Evolutionary conservation across 2,113 vertebrate genomes (phyloP).

Genomic region (Silurus asotus): DNA sequence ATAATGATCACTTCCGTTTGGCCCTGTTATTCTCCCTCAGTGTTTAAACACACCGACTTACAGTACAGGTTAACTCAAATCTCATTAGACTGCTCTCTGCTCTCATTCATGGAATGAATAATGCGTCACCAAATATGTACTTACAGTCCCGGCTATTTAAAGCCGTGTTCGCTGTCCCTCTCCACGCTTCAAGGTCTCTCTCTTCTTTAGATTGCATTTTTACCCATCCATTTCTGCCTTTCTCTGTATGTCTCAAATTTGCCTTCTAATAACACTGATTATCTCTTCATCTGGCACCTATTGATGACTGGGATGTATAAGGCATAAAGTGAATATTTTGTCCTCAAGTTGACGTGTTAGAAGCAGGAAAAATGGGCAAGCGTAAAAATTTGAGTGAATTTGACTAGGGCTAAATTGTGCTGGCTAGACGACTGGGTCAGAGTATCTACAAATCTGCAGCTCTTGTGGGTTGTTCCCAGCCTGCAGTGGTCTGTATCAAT

Average conservation of each 20-base stretch:
- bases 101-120: conserved; percentile 38
- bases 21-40: conserved; percentile 18
- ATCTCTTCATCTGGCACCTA: too few species aligned
- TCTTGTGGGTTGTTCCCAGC: too few species aligned
- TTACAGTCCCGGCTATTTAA: conserved; percentile 33
- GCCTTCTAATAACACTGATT: too few species aligned
- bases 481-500: too few species aligned
- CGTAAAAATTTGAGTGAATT: too few species aligned
- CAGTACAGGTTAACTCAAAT: conserved; percentile 9
- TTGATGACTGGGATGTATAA: too few species aligned
- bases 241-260: neutral
- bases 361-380: too few species aligned
- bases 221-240: neutral
- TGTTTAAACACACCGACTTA: conserved; percentile 22
- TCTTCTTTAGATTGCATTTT: neutral
- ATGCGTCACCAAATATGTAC: conserved; percentile 29
- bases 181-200: neutral
- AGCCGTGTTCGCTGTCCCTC: neutral
- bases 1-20: conserved; percentile 21
- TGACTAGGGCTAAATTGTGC: too few species aligned
- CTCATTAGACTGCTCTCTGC: conserved; percentile 9
- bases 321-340: too few species aligned
- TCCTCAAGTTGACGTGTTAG: too few species aligned
- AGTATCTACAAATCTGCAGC: too few species aligned
- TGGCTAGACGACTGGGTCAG: too few species aligned